These are phyloP conservation scores for Chromobotia macracanthus DNA, from an alignment of 2,797 vertebrate species.

Conservation along the genomic window DNA sequence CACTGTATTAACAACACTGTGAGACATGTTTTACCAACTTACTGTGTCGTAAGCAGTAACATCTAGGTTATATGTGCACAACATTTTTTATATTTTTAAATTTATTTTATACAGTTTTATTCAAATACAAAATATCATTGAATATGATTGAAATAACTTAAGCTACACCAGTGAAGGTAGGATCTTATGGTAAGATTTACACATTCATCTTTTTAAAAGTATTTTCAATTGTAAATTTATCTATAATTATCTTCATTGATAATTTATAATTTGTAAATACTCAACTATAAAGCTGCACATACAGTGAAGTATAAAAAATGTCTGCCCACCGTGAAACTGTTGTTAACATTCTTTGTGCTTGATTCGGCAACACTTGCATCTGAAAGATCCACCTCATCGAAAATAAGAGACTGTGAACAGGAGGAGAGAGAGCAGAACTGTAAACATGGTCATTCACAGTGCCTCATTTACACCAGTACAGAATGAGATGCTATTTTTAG, in stretches of 20 bases:
- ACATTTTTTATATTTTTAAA: too few relatives aligned
- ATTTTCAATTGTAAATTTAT: too few relatives aligned
- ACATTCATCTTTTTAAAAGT: too few relatives aligned
- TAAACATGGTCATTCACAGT: constrained; percentile 58
- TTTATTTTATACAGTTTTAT: too few relatives aligned
- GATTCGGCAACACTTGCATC: constrained; percentile 98
- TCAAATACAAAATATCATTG: too few relatives aligned
- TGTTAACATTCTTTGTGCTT: constrained; percentile 99
- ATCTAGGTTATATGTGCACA: too few relatives aligned
- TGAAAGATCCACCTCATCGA: constrained; percentile 98
- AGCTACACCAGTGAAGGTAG: too few relatives aligned
- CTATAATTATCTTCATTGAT: too few relatives aligned
- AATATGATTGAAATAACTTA: too few relatives aligned
- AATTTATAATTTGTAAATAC: too few relatives aligned
- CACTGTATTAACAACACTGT: not conserved
- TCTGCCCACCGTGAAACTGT: constrained; percentile 95
- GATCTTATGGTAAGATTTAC: too few relatives aligned
- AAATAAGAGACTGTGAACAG: constrained; percentile 90
- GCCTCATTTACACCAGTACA: not conserved
- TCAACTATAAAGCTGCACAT: not conserved
- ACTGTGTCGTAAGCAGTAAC: not conserved
- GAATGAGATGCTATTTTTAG: not conserved
- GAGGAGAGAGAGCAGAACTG: constrained; percentile 62
- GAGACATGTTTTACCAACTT: not conserved
- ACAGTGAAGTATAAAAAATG: constrained; percentile 43